These are phyloP conservation scores for Choristoneura rosaceana DNA, from an alignment of 2,888 invertebrate species.

Conservation along the genomic window DNA sequence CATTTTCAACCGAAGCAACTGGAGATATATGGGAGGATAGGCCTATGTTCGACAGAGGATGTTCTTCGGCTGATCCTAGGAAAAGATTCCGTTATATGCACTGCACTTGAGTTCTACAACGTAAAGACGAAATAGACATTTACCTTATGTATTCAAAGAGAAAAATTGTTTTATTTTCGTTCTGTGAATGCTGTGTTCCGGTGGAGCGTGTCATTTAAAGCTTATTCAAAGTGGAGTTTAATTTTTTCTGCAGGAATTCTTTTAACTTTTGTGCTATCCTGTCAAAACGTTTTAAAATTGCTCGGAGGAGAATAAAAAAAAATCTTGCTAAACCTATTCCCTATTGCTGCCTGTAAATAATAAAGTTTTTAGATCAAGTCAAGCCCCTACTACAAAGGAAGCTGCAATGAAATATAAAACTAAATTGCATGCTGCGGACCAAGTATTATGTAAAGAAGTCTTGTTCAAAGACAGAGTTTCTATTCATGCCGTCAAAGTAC, in stretches of 20 bases:
- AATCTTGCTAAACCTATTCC: conserved; percentile 7
- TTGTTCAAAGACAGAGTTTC: conserved; percentile 34
- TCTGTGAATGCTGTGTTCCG: neutral
- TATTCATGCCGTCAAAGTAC: conserved; percentile 32
- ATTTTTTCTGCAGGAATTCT: neutral
- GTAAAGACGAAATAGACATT: no score
- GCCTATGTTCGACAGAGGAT: no score
- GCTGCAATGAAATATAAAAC: conserved; percentile 30
- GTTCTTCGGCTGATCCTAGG: no score
- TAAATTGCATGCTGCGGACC: conserved; percentile 25
- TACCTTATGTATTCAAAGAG: neutral
- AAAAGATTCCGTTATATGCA: neutral
- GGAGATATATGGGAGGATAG: no score
- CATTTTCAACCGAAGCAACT: no score
- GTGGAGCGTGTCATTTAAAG: neutral
- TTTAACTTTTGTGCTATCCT: neutral
- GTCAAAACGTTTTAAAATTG: conserved; percentile 6
- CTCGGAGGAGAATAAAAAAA: conserved; percentile 14
- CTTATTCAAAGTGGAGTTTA: neutral
- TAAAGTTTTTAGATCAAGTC: conserved; percentile 30
- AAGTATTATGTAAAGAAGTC: conserved; percentile 35
- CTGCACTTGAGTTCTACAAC: neutral
- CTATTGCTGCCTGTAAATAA: conserved; percentile 12
- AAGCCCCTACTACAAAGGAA: conserved; percentile 31
- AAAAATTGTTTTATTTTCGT: neutral